Evolutionary conservation across 1,140 invertebrate species (phyloP).

Genomic region (Saccostrea glomerata): DNA sequence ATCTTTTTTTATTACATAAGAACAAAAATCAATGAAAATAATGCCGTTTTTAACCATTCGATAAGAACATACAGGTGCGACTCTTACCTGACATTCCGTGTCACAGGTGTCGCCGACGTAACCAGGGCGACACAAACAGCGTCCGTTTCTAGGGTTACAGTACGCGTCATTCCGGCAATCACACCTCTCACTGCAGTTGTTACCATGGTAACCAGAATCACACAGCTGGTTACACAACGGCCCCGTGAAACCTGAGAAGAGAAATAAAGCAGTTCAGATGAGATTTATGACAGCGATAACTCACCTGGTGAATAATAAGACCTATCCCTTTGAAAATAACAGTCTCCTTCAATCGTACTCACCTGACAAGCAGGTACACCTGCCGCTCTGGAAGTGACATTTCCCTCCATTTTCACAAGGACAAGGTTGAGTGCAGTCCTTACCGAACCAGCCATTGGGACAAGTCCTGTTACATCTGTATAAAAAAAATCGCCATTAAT

Average conservation of each 20-base stretch:
- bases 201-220: slow-evolving; percentile 79
- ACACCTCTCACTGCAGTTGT: slow-evolving; percentile 88
- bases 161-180: slow-evolving; percentile 87
- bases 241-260: background rate
- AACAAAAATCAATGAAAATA: too few relatives aligned
- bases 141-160: slow-evolving; percentile 89
- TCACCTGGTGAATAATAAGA: background rate
- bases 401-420: slow-evolving; percentile 88
- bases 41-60: too few relatives aligned
- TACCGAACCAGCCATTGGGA: slow-evolving; percentile 85
- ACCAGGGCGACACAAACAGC: slow-evolving; percentile 89
- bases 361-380: slow-evolving; percentile 89
- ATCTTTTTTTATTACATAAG: too few relatives aligned
- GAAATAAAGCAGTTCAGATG: too few relatives aligned
- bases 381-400: slow-evolving; percentile 92
- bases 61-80: background rate
- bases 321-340: background rate
- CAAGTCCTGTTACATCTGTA: slow-evolving; percentile 80
- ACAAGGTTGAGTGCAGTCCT: slow-evolving; percentile 88
- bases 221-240: background rate
- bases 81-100: slow-evolving; percentile 80
- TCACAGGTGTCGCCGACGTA: slow-evolving; percentile 82
- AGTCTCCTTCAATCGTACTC: slow-evolving; percentile 50
- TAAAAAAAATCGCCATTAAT: slow-evolving; percentile 46
- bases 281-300: too few relatives aligned